Evolutionary conservation across 1,140 invertebrate species (phyloP).

Genomic region (Drosophila triauraria): DNA sequence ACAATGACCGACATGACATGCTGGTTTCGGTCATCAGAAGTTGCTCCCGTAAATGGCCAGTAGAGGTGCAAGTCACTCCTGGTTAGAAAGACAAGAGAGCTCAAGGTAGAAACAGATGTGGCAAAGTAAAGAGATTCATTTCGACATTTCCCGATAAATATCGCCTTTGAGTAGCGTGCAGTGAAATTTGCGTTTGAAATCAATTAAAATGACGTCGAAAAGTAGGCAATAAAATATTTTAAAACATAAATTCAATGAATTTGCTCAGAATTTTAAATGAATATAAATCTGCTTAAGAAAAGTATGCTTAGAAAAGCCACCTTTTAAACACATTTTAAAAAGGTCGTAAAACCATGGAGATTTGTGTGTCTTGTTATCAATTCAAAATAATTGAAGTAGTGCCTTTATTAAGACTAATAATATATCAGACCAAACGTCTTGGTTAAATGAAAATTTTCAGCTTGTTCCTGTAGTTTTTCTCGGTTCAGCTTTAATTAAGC

Average conservation of each 20-base stretch:
- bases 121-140: slow-evolving; percentile 3
- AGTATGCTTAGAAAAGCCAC: too few relatives aligned
- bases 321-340: too few relatives aligned
- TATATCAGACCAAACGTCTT: not conserved
- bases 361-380: not conserved
- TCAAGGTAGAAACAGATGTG: slow-evolving; percentile 7
- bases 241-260: too few relatives aligned
- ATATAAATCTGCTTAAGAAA: too few relatives aligned
- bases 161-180: not conserved
- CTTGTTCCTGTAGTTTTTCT: not conserved
- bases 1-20: slow-evolving; percentile 39
- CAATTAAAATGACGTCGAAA: too few relatives aligned
- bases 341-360: not conserved
- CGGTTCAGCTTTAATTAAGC: slow-evolving; percentile 19
- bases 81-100: slow-evolving; percentile 15
- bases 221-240: too few relatives aligned
- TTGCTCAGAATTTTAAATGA: too few relatives aligned
- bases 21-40: slow-evolving; percentile 35
- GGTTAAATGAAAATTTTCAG: too few relatives aligned
- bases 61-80: slow-evolving; percentile 25
- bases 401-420: not conserved
- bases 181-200: not conserved
- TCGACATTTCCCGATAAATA: slow-evolving; percentile 4
- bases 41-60: slow-evolving; percentile 22
- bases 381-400: too few relatives aligned